These are phyloP conservation scores for Drosophila hydei DNA, from an alignment of 1,140 invertebrate species.

Conservation along the genomic window DNA sequence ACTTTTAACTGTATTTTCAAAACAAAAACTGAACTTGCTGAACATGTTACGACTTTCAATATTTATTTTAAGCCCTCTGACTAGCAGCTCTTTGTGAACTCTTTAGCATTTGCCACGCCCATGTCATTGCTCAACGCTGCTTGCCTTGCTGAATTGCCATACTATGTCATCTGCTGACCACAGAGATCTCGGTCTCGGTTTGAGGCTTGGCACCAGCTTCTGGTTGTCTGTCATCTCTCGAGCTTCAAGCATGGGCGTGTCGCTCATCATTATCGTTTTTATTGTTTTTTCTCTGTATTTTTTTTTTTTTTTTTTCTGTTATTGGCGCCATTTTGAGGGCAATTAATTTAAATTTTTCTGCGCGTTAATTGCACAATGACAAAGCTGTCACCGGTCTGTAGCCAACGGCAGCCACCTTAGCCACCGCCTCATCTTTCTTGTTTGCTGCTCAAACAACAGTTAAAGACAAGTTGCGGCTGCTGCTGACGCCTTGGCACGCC, in stretches of 20 bases:
- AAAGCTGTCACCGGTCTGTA: slow-evolving; percentile 62
- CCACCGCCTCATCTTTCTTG: slow-evolving; percentile 65
- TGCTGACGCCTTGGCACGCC: slow-evolving; percentile 40
- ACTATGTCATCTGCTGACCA: slow-evolving; percentile 6
- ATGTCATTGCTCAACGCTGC: slow-evolving; percentile 30
- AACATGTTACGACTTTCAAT: background rate
- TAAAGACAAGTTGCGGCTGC: slow-evolving; percentile 68
- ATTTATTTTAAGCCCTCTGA: slow-evolving; percentile 11
- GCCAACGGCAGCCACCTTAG: slow-evolving; percentile 54
- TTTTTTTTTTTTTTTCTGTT: slow-evolving; percentile 34
- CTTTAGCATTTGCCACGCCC: slow-evolving; percentile 37
- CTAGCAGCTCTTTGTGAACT: slow-evolving; percentile 11
- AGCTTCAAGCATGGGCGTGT: slow-evolving; percentile 58
- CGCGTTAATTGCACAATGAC: slow-evolving; percentile 79
- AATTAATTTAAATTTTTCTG: slow-evolving; percentile 78
- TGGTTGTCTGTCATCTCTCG: slow-evolving; percentile 22
- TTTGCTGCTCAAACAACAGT: slow-evolving; percentile 72
- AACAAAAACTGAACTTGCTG: too few relatives aligned
- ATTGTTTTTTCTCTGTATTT: slow-evolving; percentile 37
- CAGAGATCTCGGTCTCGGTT: slow-evolving; percentile 10
- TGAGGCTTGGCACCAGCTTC: slow-evolving; percentile 13
- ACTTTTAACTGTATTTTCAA: too few relatives aligned
- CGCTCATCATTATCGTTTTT: slow-evolving; percentile 43
- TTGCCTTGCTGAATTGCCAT: slow-evolving; percentile 29
- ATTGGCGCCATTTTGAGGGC: slow-evolving; percentile 76